A percentile compares a stretch with the other conserved stretches of the same genome.
These are phyloP conservation scores for Therioaphis trifolii DNA, from an alignment of 2,888 invertebrate genomes.

Conservation along the genomic window DNA sequence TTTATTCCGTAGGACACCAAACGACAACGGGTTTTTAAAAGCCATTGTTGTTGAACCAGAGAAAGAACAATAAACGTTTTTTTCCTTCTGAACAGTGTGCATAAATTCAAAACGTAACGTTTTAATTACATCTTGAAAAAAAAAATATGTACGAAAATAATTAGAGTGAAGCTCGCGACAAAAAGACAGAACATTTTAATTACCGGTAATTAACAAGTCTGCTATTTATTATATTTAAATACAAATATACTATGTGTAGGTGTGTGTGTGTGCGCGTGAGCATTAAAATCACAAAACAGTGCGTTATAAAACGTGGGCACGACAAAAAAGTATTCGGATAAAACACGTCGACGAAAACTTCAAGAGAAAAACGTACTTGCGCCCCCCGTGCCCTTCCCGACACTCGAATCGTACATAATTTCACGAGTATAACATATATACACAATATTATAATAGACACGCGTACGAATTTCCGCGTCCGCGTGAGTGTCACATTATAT, in stretches of 20 bases:
- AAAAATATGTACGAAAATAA: conserved; percentile 17
- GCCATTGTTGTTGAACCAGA: conserved; percentile 9
- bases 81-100: conserved; percentile 1
- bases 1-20: background rate
- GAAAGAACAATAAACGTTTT: conserved; percentile 25
- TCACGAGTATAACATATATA: too few species aligned
- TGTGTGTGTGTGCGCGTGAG: too few species aligned
- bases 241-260: too few species aligned
- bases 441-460: too few species aligned
- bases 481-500: background rate
- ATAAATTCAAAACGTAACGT: conserved; percentile 7
- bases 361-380: too few species aligned
- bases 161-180: background rate
- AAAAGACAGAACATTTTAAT: conserved; percentile 12
- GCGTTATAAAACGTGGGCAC: too few species aligned
- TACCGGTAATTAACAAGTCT: background rate
- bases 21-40: conserved; percentile 3
- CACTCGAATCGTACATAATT: too few species aligned
- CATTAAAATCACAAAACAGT: too few species aligned
- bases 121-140: conserved; percentile 22
- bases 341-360: too few species aligned
- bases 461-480: too few species aligned
- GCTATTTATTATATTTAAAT: conserved; percentile 5
- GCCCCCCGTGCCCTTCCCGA: too few species aligned
- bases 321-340: too few species aligned